Conservation (phyloP, 2,888 invertebrate species). For the Drosophila helvetica region DNA sequence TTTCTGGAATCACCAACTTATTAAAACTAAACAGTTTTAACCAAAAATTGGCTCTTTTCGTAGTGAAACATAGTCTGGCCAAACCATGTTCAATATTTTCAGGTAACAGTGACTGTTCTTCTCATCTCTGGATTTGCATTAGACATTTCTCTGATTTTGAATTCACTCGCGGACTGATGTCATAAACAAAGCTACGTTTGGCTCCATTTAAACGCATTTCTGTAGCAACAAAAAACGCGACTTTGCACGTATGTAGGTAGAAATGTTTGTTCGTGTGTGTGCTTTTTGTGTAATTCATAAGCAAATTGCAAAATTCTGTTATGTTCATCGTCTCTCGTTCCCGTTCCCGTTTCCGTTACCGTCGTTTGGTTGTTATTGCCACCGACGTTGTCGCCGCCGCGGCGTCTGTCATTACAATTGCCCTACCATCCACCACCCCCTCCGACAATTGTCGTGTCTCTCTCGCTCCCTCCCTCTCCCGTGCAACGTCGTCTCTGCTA, state of each 20-base stretch:
- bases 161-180: too few relatives aligned
- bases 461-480: conserved; percentile 47
- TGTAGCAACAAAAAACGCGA: conserved; percentile 22
- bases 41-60: too few relatives aligned
- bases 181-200: too few relatives aligned
- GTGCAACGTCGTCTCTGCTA: not conserved
- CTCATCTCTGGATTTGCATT: too few relatives aligned
- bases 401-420: conserved; percentile 63
- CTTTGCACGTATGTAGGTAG: conserved; percentile 12
- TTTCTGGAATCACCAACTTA: too few relatives aligned
- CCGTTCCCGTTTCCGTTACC: conserved; percentile 24
- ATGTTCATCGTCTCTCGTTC: conserved; percentile 53
- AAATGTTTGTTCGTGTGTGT: conserved; percentile 22
- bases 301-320: conserved; percentile 68
- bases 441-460: conserved; percentile 10
- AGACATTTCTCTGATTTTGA: too few relatives aligned
- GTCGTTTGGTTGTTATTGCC: conserved; percentile 3
- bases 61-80: too few relatives aligned
- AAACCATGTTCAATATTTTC: too few relatives aligned
- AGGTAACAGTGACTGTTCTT: too few relatives aligned
- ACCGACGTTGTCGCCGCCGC: conserved; percentile 53
- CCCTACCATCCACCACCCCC: conserved; percentile 24
- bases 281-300: conserved; percentile 48
- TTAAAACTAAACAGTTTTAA: too few relatives aligned
- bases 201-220: not conserved